These are phyloP conservation scores for Chymomyza amoena DNA, from an alignment of 2,888 invertebrate species.

Conservation along the genomic window DNA sequence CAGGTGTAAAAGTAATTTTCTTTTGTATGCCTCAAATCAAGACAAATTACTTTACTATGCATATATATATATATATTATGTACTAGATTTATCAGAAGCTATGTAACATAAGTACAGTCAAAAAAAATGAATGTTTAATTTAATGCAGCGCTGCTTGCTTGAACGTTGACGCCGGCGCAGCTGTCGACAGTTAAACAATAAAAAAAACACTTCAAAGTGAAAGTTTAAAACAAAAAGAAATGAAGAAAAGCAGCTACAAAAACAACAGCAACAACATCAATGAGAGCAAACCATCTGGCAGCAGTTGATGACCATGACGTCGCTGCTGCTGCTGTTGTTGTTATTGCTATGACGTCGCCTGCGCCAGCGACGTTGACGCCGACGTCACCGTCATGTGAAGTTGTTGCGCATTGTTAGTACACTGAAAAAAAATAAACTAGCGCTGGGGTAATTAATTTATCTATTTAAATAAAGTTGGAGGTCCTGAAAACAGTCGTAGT, in stretches of 20 bases:
- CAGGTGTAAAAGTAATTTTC: not conserved
- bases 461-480: no score
- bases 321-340: slow-evolving; percentile 26
- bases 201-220: slow-evolving; percentile 44
- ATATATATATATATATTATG: no score
- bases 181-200: slow-evolving; percentile 32
- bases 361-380: no score
- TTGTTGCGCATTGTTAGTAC: not conserved
- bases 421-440: not conserved
- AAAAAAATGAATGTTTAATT: slow-evolving; percentile 17
- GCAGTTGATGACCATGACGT: slow-evolving; percentile 24
- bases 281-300: not conserved
- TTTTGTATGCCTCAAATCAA: no score
- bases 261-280: slow-evolving; percentile 1
- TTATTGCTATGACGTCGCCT: not conserved
- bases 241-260: slow-evolving; percentile 14
- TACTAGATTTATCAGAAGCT: no score
- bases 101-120: not conserved
- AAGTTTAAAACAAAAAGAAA: slow-evolving; percentile 49
- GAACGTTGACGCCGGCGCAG: slow-evolving; percentile 29
- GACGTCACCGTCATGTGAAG: not conserved
- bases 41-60: no score
- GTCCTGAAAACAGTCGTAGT: no score
- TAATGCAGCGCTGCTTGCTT: slow-evolving; percentile 12
- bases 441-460: not conserved